A percentile compares a stretch with the other conserved stretches of the same genome.
phyloP scores from a whole-genome alignment of 2,888 invertebrate genomes.

The Strigamia crassipes region DNA sequence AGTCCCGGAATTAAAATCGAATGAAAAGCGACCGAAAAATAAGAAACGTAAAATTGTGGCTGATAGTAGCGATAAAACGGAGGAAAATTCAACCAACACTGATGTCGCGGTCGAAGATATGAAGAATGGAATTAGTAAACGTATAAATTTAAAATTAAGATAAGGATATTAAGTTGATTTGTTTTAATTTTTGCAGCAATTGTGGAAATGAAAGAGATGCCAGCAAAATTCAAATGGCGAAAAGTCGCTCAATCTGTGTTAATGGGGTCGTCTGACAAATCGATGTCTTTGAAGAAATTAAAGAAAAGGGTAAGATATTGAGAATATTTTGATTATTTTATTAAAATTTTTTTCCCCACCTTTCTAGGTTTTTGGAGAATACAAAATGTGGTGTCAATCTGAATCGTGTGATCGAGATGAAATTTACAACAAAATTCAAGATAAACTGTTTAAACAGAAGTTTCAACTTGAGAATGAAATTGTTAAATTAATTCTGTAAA shows the following conservation, averaged over 20 bases:
- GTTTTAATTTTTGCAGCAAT: background rate
- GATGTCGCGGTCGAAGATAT: no score
- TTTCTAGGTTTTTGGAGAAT: background rate
- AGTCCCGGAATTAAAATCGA: constrained; percentile 51
- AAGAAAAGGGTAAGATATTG: constrained; percentile 69
- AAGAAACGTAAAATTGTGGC: constrained; percentile 55
- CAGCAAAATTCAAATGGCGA: constrained; percentile 56
- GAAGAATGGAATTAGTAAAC: background rate
- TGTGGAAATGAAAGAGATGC: background rate
- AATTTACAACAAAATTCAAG: background rate
- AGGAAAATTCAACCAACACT: constrained; percentile 51
- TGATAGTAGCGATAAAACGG: constrained; percentile 48
- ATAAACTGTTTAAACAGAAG: constrained; percentile 22
- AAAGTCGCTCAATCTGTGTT: constrained; percentile 58
- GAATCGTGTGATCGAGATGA: background rate
- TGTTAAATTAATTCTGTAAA: background rate
- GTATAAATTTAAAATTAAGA: background rate
- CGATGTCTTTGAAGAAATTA: constrained; percentile 72
- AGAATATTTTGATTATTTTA: background rate
- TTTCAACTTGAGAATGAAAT: background rate
- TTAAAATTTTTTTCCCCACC: background rate
- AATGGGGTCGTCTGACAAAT: constrained; percentile 64
- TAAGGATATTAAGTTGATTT: background rate
- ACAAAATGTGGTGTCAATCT: background rate
- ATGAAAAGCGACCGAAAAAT: constrained; percentile 58